Evolutionary conservation across 2,113 vertebrate genomes (phyloP).

Genomic region (Neogale vison): DNA sequence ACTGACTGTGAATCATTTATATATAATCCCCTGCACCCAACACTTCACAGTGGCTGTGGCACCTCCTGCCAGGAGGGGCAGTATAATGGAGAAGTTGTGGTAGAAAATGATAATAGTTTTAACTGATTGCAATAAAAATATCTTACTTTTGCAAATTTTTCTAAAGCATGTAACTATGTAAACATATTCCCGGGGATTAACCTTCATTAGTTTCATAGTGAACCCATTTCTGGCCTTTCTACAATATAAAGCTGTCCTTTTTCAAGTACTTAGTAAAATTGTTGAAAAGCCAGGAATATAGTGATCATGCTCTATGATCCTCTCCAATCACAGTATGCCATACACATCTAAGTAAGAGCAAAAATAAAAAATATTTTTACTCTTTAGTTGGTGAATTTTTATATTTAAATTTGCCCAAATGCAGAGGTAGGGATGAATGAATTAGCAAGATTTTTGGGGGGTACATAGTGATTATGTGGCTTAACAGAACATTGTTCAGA

Average conservation of each 20-base stretch:
- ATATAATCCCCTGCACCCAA: not conserved
- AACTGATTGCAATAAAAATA: not conserved
- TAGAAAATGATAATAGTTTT: not conserved
- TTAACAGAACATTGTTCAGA: not conserved
- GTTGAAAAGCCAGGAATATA: not conserved
- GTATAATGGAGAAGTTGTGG: not conserved
- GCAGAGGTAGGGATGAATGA: not conserved
- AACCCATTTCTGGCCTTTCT: not conserved
- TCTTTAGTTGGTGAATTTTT: not conserved
- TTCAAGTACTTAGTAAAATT: not conserved
- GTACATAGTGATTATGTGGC: not conserved
- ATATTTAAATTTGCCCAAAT: not conserved
- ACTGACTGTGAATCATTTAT: not conserved
- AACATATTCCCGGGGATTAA: not conserved
- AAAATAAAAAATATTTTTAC: not conserved
- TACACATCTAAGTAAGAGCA: not conserved
- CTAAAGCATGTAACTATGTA: not conserved
- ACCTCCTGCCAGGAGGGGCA: not conserved
- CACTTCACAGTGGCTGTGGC: not conserved
- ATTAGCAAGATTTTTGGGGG: not conserved
- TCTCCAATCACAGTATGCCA: not conserved
- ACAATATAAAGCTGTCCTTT: not conserved
- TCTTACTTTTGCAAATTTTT: conserved; percentile 16
- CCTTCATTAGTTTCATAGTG: not conserved
- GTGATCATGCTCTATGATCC: not conserved